These are phyloP conservation scores for Phocoena phocoena DNA, from an alignment of 2,113 vertebrate genomes.

Conservation along the genomic window DNA sequence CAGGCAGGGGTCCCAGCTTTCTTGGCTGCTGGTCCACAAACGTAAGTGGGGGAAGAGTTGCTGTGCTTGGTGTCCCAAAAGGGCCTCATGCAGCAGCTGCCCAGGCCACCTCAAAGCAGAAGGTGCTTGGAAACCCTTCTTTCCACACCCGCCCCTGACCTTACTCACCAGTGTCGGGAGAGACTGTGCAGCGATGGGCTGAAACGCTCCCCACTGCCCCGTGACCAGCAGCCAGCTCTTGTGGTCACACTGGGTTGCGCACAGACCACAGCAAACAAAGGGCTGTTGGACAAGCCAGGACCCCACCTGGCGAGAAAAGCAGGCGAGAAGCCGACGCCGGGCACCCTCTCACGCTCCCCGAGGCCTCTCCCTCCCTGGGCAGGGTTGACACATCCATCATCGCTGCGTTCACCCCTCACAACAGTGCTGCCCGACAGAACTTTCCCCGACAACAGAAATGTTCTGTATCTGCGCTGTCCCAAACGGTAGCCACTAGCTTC, in stretches of 20 bases:
- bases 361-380: neutral
- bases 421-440: neutral
- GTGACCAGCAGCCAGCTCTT: neutral
- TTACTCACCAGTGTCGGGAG: neutral
- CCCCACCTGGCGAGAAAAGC: too few species aligned
- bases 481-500: neutral
- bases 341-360: fast-evolving
- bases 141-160: neutral
- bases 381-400: fast-evolving
- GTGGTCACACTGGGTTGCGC: neutral
- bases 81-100: neutral
- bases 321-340: neutral
- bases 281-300: neutral
- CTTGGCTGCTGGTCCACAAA: neutral
- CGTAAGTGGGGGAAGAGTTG: fast-evolving
- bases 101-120: neutral
- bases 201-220: neutral
- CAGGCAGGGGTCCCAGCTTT: neutral
- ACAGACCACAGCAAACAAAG: neutral
- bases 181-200: neutral
- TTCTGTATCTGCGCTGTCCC: fast-evolving
- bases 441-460: fast-evolving
- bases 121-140: neutral
- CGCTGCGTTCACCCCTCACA: fast-evolving
- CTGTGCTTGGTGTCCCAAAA: neutral